phyloP scores from a whole-genome alignment of 2,888 invertebrate genomes.

The Rhagophthalmus giganteus region DNA sequence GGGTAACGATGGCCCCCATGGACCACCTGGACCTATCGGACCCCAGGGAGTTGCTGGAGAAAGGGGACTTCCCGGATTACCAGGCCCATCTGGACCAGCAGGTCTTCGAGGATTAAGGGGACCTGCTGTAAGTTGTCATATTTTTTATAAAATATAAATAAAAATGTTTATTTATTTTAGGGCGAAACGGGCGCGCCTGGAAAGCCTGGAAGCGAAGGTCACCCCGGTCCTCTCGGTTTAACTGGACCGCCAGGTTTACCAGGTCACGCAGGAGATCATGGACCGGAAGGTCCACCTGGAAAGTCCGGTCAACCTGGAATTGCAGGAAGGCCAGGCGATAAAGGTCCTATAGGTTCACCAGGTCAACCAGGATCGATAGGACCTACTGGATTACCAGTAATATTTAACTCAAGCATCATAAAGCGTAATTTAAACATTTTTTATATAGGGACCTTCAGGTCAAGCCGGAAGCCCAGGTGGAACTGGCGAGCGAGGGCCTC shows the following conservation, averaged over 20 bases:
- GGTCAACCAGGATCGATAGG: constrained; percentile 69
- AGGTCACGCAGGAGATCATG: constrained; percentile 64
- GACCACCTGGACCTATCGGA: constrained; percentile 71
- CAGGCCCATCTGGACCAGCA: constrained; percentile 65
- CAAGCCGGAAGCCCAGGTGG: constrained; percentile 67
- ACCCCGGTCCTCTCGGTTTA: constrained; percentile 68
- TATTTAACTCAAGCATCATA: too few species aligned
- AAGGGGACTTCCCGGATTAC: constrained; percentile 65
- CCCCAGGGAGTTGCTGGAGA: constrained; percentile 71
- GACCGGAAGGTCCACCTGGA: constrained; percentile 65
- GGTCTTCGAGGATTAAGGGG: constrained; percentile 71
- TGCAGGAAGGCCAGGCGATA: constrained; percentile 74
- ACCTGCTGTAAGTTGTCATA: constrained; percentile 56
- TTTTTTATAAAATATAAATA: background rate
- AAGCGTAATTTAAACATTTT: background rate
- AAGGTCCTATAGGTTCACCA: constrained; percentile 68
- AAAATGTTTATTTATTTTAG: constrained; percentile 44
- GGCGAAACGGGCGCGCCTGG: constrained; percentile 75
- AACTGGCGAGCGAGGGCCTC: constrained; percentile 71
- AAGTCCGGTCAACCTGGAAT: constrained; percentile 74
- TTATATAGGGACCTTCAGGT: constrained; percentile 67
- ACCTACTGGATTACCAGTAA: constrained; percentile 71
- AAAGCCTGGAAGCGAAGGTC: constrained; percentile 73
- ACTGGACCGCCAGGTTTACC: constrained; percentile 69
- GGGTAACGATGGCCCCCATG: constrained; percentile 69